Base-by-base conservation (phyloP, 2,888 invertebrate species). In the Torymus aiolomorphi region DNA sequence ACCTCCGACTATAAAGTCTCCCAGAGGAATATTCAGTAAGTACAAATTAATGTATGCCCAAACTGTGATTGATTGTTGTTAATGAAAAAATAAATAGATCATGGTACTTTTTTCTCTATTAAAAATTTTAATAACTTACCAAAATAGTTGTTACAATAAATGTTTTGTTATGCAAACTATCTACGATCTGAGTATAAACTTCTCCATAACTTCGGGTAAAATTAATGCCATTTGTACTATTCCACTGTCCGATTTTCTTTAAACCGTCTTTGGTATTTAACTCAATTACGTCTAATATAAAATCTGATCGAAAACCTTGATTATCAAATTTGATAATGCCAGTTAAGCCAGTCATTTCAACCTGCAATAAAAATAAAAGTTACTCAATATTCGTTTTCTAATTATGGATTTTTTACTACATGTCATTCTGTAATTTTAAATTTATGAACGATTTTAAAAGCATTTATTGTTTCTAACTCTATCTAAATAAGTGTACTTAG, bases 281-380 rank as follows among this genome's bases (percentile, higher is more conserved):
- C 90, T 98, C 97, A 83, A 98, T 95, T 85, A 98, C 95, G 89
- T 98, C 98, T 84, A 98, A 92, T 83, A 95, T 94, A 89, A 98
- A 97, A 90, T 97, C 96, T 65, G 96, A 96, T 80, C 98, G 93
- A 91, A 97, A 96, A 75, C 98, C 98, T 91, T 97, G 96, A 91
- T 96, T 96, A 91, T 98, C 97, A 91, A 98, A 97, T 91, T 96
- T 96, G 86, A 98, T 97, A 78, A 95, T 94, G 83, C 98, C 98
- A 0, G 97, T 97, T 84, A 97, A 92, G n/a, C 98, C 98, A 86
- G 95, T 94, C 94, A 97, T 96, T 92, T 97, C 96, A 82, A 97
- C 95, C 97, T 97, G 61, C 52, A 16, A 70, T 4, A 10, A 51
- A 42, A 24, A 66, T 66, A 14, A 63, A 14, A 31, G 12, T 10